Evolutionary conservation across 2,888 invertebrate species (phyloP), one percentile per base, ranked within the genome.

Genomic region (Pandemis heparana): DNA sequence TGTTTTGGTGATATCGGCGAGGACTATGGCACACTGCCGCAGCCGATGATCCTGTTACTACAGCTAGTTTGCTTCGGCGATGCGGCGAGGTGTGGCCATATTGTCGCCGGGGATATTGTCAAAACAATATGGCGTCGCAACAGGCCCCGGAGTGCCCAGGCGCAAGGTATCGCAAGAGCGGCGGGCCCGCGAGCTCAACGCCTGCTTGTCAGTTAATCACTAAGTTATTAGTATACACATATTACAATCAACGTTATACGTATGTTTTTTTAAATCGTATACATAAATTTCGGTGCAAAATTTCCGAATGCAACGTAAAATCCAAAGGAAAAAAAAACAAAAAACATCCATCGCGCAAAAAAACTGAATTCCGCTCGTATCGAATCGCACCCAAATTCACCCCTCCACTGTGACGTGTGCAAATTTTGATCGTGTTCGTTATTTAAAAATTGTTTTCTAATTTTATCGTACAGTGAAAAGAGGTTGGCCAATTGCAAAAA

Each of bases 401-500:
- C 93, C 94, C 93, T 92, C 89, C 93, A 94, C 94, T 94, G 94
- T 92, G 91, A 85, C 90, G 87, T 86, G 82, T 56, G 82, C 10
- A 67, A 71, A 66, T 72, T 72, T 72, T 39, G 72, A 66, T 71
- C 46, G 43, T 61, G 39, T 18, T 75, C 75, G 76, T 80, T 82
- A 53, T 53, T 82, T 81, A 87, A 85, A 32, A 82, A 84, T 84
- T 85, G 82, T 83, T 86, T 85, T 77, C 80, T 78, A 83, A 80
- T 77, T 70, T 53, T 73, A 75, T 90, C 85, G 89, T 91, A 95
- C 94, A 94, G 93, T 94, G 94, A 87, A 84, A 88, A 91, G 92
- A 92, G 93, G 94, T 90, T 94, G 94, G 95, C 94, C 94, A 94
- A 94, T 94, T 94, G 94, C 95, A 95, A 94, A 95, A 95, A 95